Evolutionary conservation across 2,113 vertebrate species (phyloP).

Genomic region (Ceratotherium simum): DNA sequence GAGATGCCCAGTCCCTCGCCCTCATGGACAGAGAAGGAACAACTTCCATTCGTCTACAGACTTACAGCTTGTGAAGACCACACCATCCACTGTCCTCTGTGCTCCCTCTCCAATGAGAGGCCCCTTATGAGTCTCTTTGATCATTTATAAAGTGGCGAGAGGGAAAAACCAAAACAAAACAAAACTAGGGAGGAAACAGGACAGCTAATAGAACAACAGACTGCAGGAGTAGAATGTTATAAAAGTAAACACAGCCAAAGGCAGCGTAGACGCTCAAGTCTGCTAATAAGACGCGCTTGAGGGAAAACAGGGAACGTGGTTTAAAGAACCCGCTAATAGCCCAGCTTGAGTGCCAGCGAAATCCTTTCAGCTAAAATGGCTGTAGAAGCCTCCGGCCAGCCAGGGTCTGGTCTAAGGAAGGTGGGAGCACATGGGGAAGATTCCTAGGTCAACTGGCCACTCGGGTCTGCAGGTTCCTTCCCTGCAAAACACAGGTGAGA

Average conservation of each 20-base stretch:
- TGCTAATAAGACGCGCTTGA: background rate
- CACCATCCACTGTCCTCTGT: background rate
- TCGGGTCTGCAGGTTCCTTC: background rate
- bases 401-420: background rate
- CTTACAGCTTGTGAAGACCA: background rate
- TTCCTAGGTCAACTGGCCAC: background rate
- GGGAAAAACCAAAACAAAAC: background rate
- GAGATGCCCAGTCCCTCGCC: background rate
- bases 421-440: fast-evolving
- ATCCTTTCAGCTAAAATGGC: background rate
- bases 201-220: background rate
- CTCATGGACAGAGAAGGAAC: background rate
- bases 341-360: background rate
- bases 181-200: background rate
- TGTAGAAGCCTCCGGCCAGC: fast-evolving
- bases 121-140: background rate
- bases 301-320: background rate
- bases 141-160: background rate
- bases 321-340: conserved; percentile 6
- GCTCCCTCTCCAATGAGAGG: fast-evolving
- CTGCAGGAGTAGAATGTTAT: background rate
- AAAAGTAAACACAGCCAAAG: background rate
- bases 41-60: background rate
- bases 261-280: background rate
- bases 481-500: background rate